Conservation (phyloP, 2,113 vertebrate species). For the Thoracochromis brauschi region DNA sequence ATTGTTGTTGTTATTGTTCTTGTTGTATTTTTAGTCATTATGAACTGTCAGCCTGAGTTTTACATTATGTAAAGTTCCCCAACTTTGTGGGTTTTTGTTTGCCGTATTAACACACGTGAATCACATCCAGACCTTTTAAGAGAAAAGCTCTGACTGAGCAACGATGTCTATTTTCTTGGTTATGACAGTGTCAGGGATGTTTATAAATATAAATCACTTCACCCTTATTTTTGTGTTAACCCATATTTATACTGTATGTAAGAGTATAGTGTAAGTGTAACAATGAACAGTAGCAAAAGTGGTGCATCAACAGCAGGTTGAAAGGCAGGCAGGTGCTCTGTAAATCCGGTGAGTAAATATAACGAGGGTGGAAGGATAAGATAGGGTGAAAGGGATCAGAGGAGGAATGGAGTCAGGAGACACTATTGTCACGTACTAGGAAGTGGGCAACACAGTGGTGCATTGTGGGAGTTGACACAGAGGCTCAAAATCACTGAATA, state of each 20-base stretch:
- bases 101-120: background rate
- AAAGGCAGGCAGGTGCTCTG: background rate
- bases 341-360: constrained; percentile 38
- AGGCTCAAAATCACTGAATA: background rate
- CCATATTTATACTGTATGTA: background rate
- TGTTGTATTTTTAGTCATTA: background rate
- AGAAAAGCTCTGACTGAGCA: background rate
- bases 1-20: background rate
- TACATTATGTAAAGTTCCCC: background rate
- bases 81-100: background rate
- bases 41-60: background rate
- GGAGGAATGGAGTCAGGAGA: background rate
- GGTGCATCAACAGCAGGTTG: background rate
- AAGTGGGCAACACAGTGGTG: background rate
- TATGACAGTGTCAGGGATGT: background rate
- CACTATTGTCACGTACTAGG: background rate
- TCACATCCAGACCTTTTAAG: background rate
- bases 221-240: background rate
- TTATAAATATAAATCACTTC: background rate
- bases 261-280: background rate
- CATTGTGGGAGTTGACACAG: constrained; percentile 30
- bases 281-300: background rate
- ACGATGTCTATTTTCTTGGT: background rate
- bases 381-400: background rate
- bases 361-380: constrained; percentile 27